Evolutionary conservation across 2,113 vertebrate species (phyloP).

Genomic region (Leucosticte australis): DNA sequence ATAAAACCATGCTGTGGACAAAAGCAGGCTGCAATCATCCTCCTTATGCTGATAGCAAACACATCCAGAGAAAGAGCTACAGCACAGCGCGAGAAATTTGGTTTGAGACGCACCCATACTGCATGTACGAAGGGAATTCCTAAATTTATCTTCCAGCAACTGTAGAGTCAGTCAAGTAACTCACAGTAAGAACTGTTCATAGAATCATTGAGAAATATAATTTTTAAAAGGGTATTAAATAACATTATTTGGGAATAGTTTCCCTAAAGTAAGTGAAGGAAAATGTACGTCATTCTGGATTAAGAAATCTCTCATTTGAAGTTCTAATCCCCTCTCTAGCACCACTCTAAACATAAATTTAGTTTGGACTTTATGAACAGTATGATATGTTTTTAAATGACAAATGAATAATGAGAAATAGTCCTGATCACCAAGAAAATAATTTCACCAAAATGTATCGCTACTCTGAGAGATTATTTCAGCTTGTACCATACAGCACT

Average conservation of each 20-base stretch:
- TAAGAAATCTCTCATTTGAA: background rate
- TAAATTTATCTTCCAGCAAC: background rate
- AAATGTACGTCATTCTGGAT: slow-evolving; percentile 15
- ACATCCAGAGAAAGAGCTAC: background rate
- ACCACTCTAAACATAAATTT: background rate
- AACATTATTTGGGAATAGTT: background rate
- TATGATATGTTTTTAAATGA: background rate
- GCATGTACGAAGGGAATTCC: background rate
- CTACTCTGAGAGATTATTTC: background rate
- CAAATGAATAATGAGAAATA: background rate
- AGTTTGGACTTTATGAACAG: background rate
- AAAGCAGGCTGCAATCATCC: background rate
- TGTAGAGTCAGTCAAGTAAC: background rate
- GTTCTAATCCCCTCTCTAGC: background rate
- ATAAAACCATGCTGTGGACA: background rate
- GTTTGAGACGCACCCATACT: background rate
- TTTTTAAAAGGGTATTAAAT: background rate
- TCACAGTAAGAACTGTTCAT: background rate
- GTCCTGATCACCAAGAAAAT: background rate
- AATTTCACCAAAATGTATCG: background rate
- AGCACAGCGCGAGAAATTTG: background rate
- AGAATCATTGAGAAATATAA: background rate
- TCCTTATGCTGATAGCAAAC: background rate
- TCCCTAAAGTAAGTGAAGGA: background rate
- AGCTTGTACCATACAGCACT: background rate